These are phyloP conservation scores for Carlito syrichta DNA, from an alignment of 2,113 vertebrate genomes.

Conservation along the genomic window DNA sequence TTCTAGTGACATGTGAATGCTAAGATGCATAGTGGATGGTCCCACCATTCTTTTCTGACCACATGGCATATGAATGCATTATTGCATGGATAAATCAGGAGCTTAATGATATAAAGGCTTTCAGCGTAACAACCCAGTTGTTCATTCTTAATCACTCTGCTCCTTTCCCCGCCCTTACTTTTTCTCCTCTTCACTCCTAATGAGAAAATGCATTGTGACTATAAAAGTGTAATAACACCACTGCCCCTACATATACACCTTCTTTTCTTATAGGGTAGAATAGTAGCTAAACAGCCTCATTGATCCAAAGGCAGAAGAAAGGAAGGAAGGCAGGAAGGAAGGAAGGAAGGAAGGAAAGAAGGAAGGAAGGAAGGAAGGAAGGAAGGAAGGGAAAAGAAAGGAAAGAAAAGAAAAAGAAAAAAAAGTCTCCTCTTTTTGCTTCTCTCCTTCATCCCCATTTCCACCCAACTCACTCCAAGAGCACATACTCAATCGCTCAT, in stretches of 20 bases:
- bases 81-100: conserved; percentile 41
- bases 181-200: background rate
- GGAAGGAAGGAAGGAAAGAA: too few species aligned
- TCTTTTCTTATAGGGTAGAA: background rate
- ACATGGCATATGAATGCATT: conserved; percentile 29
- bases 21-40: background rate
- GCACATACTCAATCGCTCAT: background rate
- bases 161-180: background rate
- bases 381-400: too few species aligned
- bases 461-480: background rate
- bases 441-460: background rate
- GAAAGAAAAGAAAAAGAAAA: too few species aligned
- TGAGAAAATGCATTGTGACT: background rate
- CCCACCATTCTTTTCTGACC: background rate
- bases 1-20: background rate
- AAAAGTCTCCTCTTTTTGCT: background rate
- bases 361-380: too few species aligned
- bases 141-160: conserved; percentile 22
- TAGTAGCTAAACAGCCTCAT: background rate
- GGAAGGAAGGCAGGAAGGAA: too few species aligned
- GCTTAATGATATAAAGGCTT: conserved; percentile 32
- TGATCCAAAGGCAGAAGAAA: background rate
- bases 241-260: background rate
- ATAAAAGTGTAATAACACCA: background rate
- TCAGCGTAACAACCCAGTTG: background rate